Evolutionary conservation across 2,888 invertebrate genomes (phyloP), one percentile per base, ranked within the genome.

Genomic region (Eurytoma californica): DNA sequence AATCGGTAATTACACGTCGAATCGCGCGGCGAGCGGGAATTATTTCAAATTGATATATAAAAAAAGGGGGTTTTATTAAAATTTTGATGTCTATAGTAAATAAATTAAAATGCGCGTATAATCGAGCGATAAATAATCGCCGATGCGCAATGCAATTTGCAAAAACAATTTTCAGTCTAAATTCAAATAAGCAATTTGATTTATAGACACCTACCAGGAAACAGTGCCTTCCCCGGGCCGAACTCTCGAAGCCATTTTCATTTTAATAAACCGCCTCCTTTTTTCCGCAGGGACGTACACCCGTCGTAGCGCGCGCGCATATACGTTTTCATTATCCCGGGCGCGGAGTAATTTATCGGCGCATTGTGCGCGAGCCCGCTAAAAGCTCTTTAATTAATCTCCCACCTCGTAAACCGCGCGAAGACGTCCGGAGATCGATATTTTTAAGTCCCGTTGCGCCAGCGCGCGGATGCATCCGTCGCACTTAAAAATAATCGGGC

Each of bases 351-450:
- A 80, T 77, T 76, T 76, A 80, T 77, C 58, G 69, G 20, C 66
- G 51, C 69, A 68, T 70, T 79, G 68, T 76, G 24, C 24, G 13
- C 61, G 20, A 39, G 28, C 65, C 58, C 67, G 74, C 67, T 70
- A 79, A 75, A 79, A 79, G 74, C 66, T 69, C 70, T 75, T 80
- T 69, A 68, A 72, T 80, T 69, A 72, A 73, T 24, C 57, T 5
- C 30, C 14, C 65, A 18, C 5, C 18, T 13, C n/a, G 20, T 14
- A 39, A 39, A 12, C 28, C 24, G 16, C 20, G 7, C 51, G 18
- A 14, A 39, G 47, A 57, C 47, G 51, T 5, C 57, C 55, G 18
- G 68, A 69, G 28, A 70, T 70, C 77, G 49, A 70, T 70, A 65
- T 65, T 77, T 69, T 76, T 76, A 69, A 68, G 18, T 28, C 24